A percentile compares a stretch with the other conserved stretches of the same genome.
phyloP scores from a whole-genome alignment of 2,113 vertebrate genomes.

The Onychorhynchus coronatus region DNA sequence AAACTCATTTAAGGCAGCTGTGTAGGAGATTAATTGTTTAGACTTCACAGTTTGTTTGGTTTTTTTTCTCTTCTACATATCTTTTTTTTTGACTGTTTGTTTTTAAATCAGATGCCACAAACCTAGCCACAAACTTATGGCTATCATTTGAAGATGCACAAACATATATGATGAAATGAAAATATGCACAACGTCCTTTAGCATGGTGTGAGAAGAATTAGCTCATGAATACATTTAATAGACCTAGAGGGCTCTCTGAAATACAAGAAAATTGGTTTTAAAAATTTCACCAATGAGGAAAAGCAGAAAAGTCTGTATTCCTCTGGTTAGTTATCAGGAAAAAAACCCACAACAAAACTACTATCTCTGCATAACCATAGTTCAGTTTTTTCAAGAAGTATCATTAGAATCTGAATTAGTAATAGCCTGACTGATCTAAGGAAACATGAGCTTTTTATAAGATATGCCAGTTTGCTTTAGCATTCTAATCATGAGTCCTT shows the following conservation, averaged over 20 bases:
- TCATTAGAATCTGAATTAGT: not conserved
- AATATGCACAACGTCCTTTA: not conserved
- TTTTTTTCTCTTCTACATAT: not conserved
- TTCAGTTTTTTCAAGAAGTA: not conserved
- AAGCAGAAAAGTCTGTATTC: not conserved
- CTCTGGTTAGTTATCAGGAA: not conserved
- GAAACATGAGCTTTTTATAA: not conserved
- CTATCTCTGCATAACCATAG: not conserved
- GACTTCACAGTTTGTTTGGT: not conserved
- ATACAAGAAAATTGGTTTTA: not conserved
- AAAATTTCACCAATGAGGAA: not conserved
- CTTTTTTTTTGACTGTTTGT: not conserved
- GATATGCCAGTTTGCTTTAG: not conserved
- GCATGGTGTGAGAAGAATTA: not conserved
- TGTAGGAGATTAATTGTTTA: constrained; percentile 1
- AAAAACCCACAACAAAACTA: fast-evolving
- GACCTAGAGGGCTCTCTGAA: not conserved
- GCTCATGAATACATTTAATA: not conserved
- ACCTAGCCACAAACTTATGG: not conserved
- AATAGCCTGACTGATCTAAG: not conserved
- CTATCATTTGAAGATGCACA: not conserved
- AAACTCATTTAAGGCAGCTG: not conserved
- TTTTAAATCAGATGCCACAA: not conserved
- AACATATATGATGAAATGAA: not conserved
- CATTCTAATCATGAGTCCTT: not conserved